These are phyloP conservation scores for Dolichotis patagonum DNA, from an alignment of 2,113 vertebrate species.

Conservation along the genomic window DNA sequence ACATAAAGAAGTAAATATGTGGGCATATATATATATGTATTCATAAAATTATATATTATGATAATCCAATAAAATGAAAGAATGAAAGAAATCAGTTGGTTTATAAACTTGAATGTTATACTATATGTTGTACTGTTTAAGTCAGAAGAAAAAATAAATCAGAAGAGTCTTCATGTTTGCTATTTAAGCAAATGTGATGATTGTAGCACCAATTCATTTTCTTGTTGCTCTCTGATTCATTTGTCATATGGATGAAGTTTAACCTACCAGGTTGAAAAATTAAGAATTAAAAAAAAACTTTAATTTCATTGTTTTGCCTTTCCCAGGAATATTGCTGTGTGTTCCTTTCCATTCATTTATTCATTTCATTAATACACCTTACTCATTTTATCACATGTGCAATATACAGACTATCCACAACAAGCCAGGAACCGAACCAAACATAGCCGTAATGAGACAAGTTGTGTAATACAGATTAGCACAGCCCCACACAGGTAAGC, in stretches of 20 bases:
- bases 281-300: neutral
- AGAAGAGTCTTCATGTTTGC: constrained; percentile 8
- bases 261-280: neutral
- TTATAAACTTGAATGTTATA: constrained; percentile 29
- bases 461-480: neutral
- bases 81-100: constrained; percentile 7
- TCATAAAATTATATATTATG: neutral
- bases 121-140: neutral
- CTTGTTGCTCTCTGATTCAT: neutral
- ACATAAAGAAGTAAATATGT: neutral
- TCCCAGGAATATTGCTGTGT: neutral
- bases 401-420: neutral
- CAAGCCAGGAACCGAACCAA: neutral
- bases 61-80: neutral
- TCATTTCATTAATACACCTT: neutral
- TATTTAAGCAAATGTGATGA: neutral
- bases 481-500: neutral
- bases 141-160: neutral
- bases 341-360: neutral
- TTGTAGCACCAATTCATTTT: neutral
- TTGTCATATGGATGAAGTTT: neutral
- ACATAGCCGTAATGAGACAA: neutral
- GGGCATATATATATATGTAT: no score
- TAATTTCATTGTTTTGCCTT: neutral
- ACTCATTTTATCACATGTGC: neutral